Percentiles rank a stretch among this genome's conserved stretches.
These are phyloP conservation scores for Aleiodes sp. DNA, from an alignment of 1,140 invertebrate species.

Conservation along the genomic window DNA sequence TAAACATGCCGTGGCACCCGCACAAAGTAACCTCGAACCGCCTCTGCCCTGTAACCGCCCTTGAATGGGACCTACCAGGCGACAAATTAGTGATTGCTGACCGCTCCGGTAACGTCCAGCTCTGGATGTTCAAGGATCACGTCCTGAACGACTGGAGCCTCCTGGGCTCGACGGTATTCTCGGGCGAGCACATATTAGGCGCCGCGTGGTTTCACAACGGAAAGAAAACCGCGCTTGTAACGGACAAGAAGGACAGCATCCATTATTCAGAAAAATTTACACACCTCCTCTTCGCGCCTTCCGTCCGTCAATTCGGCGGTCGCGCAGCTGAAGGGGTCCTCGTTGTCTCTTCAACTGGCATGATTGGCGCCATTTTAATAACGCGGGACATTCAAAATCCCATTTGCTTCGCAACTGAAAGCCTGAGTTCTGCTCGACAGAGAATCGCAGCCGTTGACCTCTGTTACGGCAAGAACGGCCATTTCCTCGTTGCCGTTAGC, in stretches of 20 bases:
- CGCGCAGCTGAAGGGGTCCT: constrained; percentile 83
- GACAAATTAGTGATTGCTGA: constrained; percentile 81
- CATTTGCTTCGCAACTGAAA: constrained; percentile 70
- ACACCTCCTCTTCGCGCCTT: constrained; percentile 78
- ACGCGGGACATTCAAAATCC: constrained; percentile 64
- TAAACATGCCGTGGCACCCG: constrained; percentile 85
- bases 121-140: constrained; percentile 82
- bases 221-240: constrained; percentile 71
- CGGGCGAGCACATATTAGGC: constrained; percentile 83
- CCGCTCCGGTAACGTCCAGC: constrained; percentile 76
- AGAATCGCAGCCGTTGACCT: constrained; percentile 80
- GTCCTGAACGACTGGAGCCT: constrained; percentile 83
- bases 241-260: constrained; percentile 83
- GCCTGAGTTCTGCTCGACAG: constrained; percentile 77
- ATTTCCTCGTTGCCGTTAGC: constrained; percentile 79
- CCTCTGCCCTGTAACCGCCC: constrained; percentile 73
- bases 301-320: constrained; percentile 87
- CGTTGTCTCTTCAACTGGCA: constrained; percentile 74
- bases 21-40: constrained; percentile 71
- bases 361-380: constrained; percentile 77
- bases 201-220: constrained; percentile 88
- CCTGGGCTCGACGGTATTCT: constrained; percentile 63
- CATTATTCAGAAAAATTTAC: constrained; percentile 88
- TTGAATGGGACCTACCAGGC: constrained; percentile 88
- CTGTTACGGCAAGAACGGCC: constrained; percentile 81